Percentiles rank a stretch among this genome's conserved stretches.
These are phyloP conservation scores for Noctua comes DNA, from an alignment of 2,888 invertebrate genomes.

Conservation along the genomic window DNA sequence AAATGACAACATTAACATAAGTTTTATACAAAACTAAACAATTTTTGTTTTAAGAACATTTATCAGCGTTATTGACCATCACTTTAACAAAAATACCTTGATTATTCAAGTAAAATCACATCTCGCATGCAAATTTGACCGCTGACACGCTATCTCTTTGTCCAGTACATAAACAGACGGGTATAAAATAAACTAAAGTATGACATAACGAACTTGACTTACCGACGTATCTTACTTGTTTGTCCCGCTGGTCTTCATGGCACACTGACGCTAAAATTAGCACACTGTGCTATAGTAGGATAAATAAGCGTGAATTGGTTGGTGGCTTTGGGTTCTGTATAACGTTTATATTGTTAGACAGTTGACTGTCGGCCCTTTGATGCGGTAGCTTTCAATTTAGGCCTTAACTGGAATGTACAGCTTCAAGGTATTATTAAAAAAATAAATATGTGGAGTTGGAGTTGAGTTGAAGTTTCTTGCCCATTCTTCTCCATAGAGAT, in stretches of 20 bases:
- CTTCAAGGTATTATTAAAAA: not conserved
- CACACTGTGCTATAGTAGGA: conserved; percentile 24
- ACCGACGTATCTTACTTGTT: conserved; percentile 58
- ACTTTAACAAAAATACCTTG: not conserved
- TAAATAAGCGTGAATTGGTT: conserved; percentile 8
- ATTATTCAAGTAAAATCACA: conserved; percentile 1
- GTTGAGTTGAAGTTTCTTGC: no score
- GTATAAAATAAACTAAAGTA: conserved; percentile 46
- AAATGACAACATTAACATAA: not conserved
- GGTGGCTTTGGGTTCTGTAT: conserved; percentile 50
- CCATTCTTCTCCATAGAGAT: no score
- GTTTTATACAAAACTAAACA: not conserved
- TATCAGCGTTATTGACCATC: not conserved
- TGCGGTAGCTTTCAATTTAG: not conserved
- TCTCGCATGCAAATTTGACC: conserved; percentile 5
- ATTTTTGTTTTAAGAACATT: not conserved
- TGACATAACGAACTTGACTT: conserved; percentile 67
- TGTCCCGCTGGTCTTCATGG: conserved; percentile 32
- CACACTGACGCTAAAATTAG: conserved; percentile 60
- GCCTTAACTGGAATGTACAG: not conserved
- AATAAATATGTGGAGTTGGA: not conserved
- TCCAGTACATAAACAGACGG: not conserved
- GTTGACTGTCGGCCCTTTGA: not conserved
- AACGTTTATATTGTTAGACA: not conserved
- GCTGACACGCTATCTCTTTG: conserved; percentile 36